Percentiles rank a stretch among this genome's conserved stretches.
These are phyloP conservation scores for Amblyjoppa fuscipennis DNA, from an alignment of 2,888 invertebrate genomes.

Conservation along the genomic window DNA sequence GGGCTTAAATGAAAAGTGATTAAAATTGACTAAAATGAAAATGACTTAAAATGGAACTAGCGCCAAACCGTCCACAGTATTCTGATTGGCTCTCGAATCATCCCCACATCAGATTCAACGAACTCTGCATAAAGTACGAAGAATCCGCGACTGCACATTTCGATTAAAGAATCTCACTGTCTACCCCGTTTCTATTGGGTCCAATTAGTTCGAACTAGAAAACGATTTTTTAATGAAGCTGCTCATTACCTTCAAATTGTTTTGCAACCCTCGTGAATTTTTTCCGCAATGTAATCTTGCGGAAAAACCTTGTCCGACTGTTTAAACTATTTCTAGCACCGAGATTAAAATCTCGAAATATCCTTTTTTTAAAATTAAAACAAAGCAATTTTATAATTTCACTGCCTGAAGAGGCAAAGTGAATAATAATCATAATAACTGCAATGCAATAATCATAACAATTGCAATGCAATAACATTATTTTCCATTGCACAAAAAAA, in stretches of 20 bases:
- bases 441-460: background rate
- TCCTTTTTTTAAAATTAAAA: too few relatives aligned
- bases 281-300: too few relatives aligned
- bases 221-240: background rate
- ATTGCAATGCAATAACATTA: background rate
- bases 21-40: too few relatives aligned
- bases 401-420: constrained; percentile 21
- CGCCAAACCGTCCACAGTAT: constrained; percentile 78
- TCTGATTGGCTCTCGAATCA: constrained; percentile 73
- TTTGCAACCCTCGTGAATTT: too few relatives aligned
- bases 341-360: too few relatives aligned
- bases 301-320: too few relatives aligned
- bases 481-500: background rate
- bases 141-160: background rate
- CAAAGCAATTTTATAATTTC: too few relatives aligned
- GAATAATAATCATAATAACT: background rate
- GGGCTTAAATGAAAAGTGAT: too few relatives aligned
- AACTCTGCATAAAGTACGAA: background rate
- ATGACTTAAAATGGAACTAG: constrained; percentile 69
- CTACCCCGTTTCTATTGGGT: background rate
- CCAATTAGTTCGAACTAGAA: background rate
- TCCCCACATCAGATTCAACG: constrained; percentile 54
- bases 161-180: background rate
- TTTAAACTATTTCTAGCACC: too few relatives aligned
- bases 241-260: too few relatives aligned